Base-by-base conservation (phyloP, 2,888 invertebrate genomes). In the Metacarcinus magister region DNA sequence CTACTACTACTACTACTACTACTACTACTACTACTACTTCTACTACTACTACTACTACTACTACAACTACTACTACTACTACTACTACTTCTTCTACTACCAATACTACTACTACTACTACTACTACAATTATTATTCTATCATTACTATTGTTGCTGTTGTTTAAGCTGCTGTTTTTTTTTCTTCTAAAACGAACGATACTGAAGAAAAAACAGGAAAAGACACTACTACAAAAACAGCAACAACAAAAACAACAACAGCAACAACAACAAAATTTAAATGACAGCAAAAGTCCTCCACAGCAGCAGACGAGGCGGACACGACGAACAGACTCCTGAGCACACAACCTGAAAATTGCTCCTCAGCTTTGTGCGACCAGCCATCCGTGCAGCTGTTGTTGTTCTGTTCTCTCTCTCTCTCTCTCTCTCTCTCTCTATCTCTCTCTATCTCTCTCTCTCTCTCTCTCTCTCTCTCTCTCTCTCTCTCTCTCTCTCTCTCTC, bases 331-430 rank as follows among this genome's bases (percentile, higher is more conserved):
- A 92, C 92, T 54, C 92, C 28, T 8, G 54, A 92, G 28, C 23
- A 92, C 92, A 92, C 92, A 54, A 92, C 48, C 48, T 92, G 54
- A 92, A 92, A 48, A 92, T 54, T 92, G 28, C 92, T 54, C 39
- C n/a, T 28, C 28, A 92, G 54, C 28, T 54, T 92, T 92, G 92
- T 46, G 75, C 28, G n/a, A 7, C 75, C 75, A 75, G 75, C 75
- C 23, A 75, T n/a, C 75, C 75, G 75, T 75, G 75, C 75, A 75
- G 75, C 75, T 75, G 75, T 75, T 75, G 75, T 75, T 75, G 75
- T 75, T 75, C 28, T 54, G n/a, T 44, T 23, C 91, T 92, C 39
- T 44, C 43, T 44, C 7, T 8, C 90, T 43, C 91, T 46, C 43
- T 43, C 48, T 48, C 28, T 13, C 46, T 48, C 48, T 46, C 91